Evolutionary conservation across 2,888 invertebrate species (phyloP).

Genomic region (Ethmia dodecea): DNA sequence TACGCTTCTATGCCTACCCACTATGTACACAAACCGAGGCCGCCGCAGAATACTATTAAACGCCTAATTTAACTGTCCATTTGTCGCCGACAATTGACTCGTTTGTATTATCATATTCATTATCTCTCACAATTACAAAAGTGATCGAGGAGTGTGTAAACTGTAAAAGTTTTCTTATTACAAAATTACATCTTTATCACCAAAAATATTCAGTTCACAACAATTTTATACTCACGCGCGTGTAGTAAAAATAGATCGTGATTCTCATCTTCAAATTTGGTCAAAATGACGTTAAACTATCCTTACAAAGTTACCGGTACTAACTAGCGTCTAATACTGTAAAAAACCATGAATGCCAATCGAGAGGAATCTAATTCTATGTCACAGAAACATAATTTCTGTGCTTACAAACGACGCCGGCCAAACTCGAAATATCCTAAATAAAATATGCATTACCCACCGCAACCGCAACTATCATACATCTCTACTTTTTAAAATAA

Average conservation of each 20-base stretch:
- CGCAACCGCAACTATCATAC: too few relatives aligned
- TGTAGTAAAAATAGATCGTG: conserved; percentile 61
- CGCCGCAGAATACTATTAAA: too few relatives aligned
- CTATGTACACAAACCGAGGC: conserved; percentile 21
- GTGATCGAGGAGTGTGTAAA: conserved; percentile 66
- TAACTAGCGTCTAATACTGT: conserved; percentile 42
- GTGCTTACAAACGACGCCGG: too few relatives aligned
- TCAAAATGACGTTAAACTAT: conserved; percentile 34
- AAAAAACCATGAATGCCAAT: conserved; percentile 16
- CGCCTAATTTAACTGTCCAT: conserved; percentile 12
- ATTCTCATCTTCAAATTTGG: conserved; percentile 34
- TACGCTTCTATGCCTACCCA: conserved; percentile 25
- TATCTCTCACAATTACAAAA: conserved; percentile 69
- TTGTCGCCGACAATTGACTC: conserved; percentile 54
- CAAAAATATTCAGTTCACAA: conserved; percentile 57
- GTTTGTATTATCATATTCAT: too few relatives aligned
- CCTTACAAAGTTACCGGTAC: conserved; percentile 24
- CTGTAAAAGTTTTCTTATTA: conserved; percentile 52
- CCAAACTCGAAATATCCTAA: too few relatives aligned
- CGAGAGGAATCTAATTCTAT: conserved; percentile 14
- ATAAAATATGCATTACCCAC: too few relatives aligned
- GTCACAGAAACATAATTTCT: too few relatives aligned
- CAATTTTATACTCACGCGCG: conserved; percentile 41
- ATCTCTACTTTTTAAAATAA: too few relatives aligned
- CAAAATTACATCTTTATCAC: conserved; percentile 65